A percentile compares a stretch with the other conserved stretches of the same genome.
Conservation (phyloP, 2,797 vertebrate genomes). For the Hypotaenidia okinawae region DNA sequence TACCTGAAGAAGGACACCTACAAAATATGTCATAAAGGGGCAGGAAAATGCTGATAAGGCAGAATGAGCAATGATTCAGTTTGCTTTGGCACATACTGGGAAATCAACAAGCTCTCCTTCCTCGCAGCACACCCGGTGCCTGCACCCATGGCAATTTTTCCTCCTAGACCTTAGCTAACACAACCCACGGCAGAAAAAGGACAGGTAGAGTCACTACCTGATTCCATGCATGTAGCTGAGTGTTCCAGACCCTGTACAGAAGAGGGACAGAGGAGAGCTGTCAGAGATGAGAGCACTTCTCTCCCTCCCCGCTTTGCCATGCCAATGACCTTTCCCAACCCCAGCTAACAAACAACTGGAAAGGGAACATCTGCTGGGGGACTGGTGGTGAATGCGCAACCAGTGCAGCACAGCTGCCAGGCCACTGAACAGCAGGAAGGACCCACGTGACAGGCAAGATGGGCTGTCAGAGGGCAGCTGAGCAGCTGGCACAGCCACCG, state of each 20-base stretch:
- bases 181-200: background rate
- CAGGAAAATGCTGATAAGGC: background rate
- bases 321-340: background rate
- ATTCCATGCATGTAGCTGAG: fast-evolving
- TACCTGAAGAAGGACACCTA: background rate
- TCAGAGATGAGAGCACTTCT: background rate
- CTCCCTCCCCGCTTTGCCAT: fast-evolving
- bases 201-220: background rate
- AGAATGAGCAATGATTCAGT: fast-evolving
- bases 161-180: background rate
- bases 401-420: fast-evolving
- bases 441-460: fast-evolving
- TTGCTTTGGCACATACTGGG: background rate
- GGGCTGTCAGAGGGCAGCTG: background rate
- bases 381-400: background rate
- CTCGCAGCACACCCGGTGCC: background rate
- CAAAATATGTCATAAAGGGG: background rate
- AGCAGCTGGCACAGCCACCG: background rate
- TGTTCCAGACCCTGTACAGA: fast-evolving
- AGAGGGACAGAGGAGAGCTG: background rate
- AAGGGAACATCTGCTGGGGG: background rate
- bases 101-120: background rate
- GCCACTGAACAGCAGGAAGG: background rate
- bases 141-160: background rate
- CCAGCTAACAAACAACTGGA: background rate